phyloP scores from a whole-genome alignment of 37 sponge, comb jelly and placozoan species.

The Haliclona indistincta region DNA sequence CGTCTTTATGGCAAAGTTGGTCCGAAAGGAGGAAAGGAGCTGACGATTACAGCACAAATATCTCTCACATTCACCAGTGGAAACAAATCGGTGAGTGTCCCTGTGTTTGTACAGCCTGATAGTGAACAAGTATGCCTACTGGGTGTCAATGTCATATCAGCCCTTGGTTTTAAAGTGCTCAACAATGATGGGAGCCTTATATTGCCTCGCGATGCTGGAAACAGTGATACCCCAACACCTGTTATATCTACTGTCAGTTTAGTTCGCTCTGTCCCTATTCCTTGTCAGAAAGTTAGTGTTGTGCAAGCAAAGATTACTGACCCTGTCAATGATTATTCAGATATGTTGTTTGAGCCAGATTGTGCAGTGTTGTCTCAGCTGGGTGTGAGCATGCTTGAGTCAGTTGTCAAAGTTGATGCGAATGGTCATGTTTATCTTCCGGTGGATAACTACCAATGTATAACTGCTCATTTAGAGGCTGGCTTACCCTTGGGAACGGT shows the following conservation, averaged over 20 bases:
- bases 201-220: no score
- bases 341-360: no score
- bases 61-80: not conserved
- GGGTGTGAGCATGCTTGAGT: no score
- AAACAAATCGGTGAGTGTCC: not conserved
- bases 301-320: not conserved
- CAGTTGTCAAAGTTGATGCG: no score
- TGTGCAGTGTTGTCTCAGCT: no score
- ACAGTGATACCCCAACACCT: not conserved
- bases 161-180: slow-evolving; percentile 20
- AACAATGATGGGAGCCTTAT: slow-evolving; percentile 1
- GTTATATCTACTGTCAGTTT: not conserved
- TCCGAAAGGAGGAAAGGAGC: slow-evolving; percentile 12
- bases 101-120: slow-evolving; percentile 37
- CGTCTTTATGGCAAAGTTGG: slow-evolving; percentile 34
- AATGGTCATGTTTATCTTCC: no score
- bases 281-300: not conserved
- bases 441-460: no score
- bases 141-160: slow-evolving; percentile 24
- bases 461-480: no score
- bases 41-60: slow-evolving; percentile 26
- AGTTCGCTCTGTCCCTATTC: not conserved
- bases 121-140: slow-evolving; percentile 26
- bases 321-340: no score
- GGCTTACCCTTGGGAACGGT: no score